These are phyloP conservation scores for Cyanocitta stelleri DNA, from an alignment of 2,113 vertebrate species.

Conservation along the genomic window DNA sequence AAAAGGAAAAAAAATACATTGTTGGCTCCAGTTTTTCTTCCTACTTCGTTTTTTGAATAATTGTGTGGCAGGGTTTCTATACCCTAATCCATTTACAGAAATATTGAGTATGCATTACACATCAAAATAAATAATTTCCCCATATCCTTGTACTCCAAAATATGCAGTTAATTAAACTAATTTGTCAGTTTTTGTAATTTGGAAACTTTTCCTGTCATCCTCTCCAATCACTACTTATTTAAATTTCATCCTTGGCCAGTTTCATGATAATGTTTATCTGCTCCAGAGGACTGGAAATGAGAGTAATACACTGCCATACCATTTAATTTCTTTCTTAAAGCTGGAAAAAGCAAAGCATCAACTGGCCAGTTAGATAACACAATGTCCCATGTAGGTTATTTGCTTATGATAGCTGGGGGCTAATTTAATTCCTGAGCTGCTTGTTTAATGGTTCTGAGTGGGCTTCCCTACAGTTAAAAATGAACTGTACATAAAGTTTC, in stretches of 20 bases:
- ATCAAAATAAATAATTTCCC: slow-evolving; percentile 64
- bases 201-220: slow-evolving; percentile 72
- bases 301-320: slow-evolving; percentile 70
- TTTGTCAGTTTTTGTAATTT: slow-evolving; percentile 72
- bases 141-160: slow-evolving; percentile 70
- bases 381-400: slow-evolving; percentile 73
- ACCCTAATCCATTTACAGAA: slow-evolving; percentile 58
- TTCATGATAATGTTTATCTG: slow-evolving; percentile 84
- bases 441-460: slow-evolving; percentile 70
- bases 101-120: slow-evolving; percentile 62
- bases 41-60: slow-evolving; percentile 7
- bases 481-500: slow-evolving; percentile 7
- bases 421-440: slow-evolving; percentile 75
- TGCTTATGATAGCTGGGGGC: slow-evolving; percentile 65
- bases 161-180: slow-evolving; percentile 79
- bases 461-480: slow-evolving; percentile 66
- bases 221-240: slow-evolving; percentile 78
- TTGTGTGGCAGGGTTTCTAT: slow-evolving; percentile 8
- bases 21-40: background rate
- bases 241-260: slow-evolving; percentile 83
- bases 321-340: slow-evolving; percentile 80
- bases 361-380: slow-evolving; percentile 79
- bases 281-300: slow-evolving; percentile 78
- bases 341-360: slow-evolving; percentile 71
- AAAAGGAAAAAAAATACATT: background rate